phyloP scores from a whole-genome alignment of 2,113 vertebrate genomes.

The Lamprotornis superbus region DNA sequence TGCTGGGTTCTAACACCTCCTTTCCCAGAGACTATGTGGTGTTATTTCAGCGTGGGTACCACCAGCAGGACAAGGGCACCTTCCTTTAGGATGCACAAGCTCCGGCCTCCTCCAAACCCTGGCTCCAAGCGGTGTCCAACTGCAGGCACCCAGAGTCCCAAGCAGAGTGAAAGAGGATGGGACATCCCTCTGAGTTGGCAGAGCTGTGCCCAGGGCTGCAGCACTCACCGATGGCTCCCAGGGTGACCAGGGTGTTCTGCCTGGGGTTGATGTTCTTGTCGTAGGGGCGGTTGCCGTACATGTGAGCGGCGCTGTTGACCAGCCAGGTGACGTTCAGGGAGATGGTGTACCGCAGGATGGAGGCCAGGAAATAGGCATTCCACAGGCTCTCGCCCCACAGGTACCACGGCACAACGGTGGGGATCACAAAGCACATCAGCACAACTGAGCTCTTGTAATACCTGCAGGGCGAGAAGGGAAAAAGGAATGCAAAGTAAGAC shows the following conservation, averaged over 20 bases:
- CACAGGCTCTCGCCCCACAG: conserved; percentile 80
- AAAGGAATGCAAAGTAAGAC: background rate
- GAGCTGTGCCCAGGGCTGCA: background rate
- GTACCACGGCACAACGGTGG: conserved; percentile 80
- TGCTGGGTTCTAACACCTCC: background rate
- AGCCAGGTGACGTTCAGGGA: conserved; percentile 80
- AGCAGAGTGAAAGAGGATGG: accelerated
- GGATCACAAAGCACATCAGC: conserved; percentile 77
- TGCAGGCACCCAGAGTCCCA: background rate
- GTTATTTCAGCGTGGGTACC: background rate
- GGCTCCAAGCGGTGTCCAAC: background rate
- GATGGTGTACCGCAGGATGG: conserved; percentile 78
- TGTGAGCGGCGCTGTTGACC: conserved; percentile 81
- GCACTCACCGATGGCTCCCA: conserved; percentile 79
- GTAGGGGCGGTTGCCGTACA: conserved; percentile 81
- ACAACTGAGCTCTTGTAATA: conserved; percentile 72
- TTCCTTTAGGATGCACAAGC: background rate
- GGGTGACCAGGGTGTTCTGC: conserved; percentile 75
- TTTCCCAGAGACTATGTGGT: background rate
- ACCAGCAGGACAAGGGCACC: accelerated
- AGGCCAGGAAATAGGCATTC: conserved; percentile 82
- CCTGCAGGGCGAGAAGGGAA: background rate
- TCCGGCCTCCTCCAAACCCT: background rate
- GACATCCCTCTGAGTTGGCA: background rate
- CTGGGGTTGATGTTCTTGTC: conserved; percentile 78